Conservation (phyloP, 2,888 invertebrate species). For the Stictocephala bisonia region DNA sequence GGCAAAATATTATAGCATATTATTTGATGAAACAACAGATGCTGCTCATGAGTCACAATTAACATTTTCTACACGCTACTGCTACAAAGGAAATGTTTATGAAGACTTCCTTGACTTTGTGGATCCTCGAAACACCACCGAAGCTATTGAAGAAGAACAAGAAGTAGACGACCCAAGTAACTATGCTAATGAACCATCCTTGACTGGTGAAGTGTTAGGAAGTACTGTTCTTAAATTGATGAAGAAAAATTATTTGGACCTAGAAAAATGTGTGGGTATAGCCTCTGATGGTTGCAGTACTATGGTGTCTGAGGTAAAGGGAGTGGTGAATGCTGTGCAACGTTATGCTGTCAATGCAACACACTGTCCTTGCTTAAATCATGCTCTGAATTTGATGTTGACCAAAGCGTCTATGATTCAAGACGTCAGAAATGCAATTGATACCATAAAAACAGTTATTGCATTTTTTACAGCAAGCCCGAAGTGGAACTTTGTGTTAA, state of each 20-base stretch:
- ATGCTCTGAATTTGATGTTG: slow-evolving; percentile 57
- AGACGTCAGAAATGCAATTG: too few species aligned
- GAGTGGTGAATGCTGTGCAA: slow-evolving; percentile 57
- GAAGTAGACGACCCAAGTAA: background rate
- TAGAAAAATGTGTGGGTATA: slow-evolving; percentile 56
- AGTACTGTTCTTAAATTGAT: background rate
- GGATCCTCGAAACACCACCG: background rate
- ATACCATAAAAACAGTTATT: too few species aligned
- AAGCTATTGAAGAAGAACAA: background rate
- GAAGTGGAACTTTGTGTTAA: too few species aligned
- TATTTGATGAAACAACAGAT: slow-evolving; percentile 8
- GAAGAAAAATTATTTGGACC: slow-evolving; percentile 55
- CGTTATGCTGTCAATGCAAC: slow-evolving; percentile 28
- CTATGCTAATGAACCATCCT: background rate
- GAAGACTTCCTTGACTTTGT: slow-evolving; percentile 4
- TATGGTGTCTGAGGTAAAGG: slow-evolving; percentile 59
- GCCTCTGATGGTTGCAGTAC: slow-evolving; percentile 60
- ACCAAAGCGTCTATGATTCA: too few species aligned
- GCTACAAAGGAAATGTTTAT: background rate
- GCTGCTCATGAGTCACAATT: slow-evolving; percentile 6
- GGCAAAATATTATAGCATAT: background rate
- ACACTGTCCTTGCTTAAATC: slow-evolving; percentile 58
- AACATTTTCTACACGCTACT: background rate
- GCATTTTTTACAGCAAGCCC: too few species aligned
- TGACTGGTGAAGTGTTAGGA: background rate